These are phyloP conservation scores for Takifugu bimaculatus DNA, from an alignment of 2,113 vertebrate genomes.

Conservation along the genomic window DNA sequence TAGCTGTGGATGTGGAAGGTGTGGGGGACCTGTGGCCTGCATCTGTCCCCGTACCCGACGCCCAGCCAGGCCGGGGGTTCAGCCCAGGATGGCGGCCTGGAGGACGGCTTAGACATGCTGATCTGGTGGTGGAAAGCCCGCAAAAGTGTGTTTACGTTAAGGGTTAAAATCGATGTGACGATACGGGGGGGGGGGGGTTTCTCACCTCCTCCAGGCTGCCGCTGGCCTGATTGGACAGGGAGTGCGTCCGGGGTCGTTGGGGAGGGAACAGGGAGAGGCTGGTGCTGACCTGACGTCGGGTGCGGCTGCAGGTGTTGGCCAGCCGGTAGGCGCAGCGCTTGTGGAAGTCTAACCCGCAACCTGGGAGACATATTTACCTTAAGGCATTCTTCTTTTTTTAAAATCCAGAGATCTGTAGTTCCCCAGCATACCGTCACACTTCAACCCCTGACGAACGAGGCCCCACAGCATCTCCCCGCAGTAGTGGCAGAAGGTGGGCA, in stretches of 20 bases:
- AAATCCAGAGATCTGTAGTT: background rate
- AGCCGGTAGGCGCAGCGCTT: conserved; percentile 84
- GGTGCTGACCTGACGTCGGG: conserved; percentile 76
- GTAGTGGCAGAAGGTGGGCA: conserved; percentile 76
- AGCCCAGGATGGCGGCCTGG: conserved; percentile 63
- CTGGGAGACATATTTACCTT: conserved; percentile 46
- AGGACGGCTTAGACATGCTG: conserved; percentile 63
- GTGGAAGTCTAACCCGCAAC: conserved; percentile 86
- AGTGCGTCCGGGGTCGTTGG: conserved; percentile 59
- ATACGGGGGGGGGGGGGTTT: too few species aligned
- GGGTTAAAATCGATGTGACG: too few species aligned
- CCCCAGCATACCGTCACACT: conserved; percentile 66
- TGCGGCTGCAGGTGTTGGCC: conserved; percentile 80
- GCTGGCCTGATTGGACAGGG: conserved; percentile 69
- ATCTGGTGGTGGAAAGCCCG: conserved; percentile 48
- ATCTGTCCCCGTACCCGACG: conserved; percentile 54
- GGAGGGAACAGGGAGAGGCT: conserved; percentile 80
- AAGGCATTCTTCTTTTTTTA: background rate
- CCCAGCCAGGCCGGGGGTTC: conserved; percentile 79
- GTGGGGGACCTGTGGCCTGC: conserved; percentile 77
- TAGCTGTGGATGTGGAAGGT: conserved; percentile 87
- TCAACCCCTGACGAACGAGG: conserved; percentile 72
- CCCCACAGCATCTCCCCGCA: conserved; percentile 80
- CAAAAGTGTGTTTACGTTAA: too few species aligned
- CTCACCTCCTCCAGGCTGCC: conserved; percentile 76